Evolutionary conservation across 2,797 vertebrate species (phyloP).

Genomic region (Sciaenops ocellatus): DNA sequence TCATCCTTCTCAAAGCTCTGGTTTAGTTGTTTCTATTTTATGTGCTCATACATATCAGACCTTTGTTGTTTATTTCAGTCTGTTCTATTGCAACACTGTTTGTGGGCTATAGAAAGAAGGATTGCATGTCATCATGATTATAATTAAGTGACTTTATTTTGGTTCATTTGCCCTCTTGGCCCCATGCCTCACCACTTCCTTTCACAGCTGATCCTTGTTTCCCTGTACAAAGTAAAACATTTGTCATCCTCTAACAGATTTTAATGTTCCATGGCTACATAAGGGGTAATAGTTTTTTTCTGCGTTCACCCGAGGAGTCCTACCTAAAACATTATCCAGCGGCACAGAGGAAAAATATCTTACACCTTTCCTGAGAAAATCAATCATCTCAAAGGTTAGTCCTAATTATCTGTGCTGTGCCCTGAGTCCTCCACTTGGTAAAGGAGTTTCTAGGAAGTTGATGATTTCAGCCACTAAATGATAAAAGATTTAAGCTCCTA

Average conservation of each 20-base stretch:
- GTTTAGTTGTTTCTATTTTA: background rate
- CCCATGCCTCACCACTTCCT: slow-evolving; percentile 45
- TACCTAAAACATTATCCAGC: slow-evolving; percentile 29
- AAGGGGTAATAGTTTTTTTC: slow-evolving; percentile 41
- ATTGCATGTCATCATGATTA: slow-evolving; percentile 32
- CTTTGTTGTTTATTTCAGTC: background rate
- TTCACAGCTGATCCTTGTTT: slow-evolving; percentile 30
- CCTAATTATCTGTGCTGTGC: slow-evolving; percentile 42
- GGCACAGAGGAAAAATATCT: slow-evolving; percentile 46
- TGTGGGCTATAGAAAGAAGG: background rate
- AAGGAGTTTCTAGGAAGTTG: slow-evolving; percentile 21
- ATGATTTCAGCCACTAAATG: slow-evolving; percentile 28
- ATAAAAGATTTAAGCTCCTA: slow-evolving; percentile 15
- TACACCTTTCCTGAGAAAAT: slow-evolving; percentile 54
- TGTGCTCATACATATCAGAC: background rate
- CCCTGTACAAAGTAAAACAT: slow-evolving; percentile 33
- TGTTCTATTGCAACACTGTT: slow-evolving; percentile 2
- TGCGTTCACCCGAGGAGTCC: slow-evolving; percentile 6
- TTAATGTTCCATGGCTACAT: slow-evolving; percentile 25
- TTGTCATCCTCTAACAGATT: slow-evolving; percentile 41
- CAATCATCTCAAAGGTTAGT: slow-evolving; percentile 64
- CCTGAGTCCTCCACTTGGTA: slow-evolving; percentile 28
- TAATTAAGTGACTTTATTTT: slow-evolving; percentile 49
- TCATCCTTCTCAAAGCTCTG: no score
- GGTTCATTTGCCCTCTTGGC: slow-evolving; percentile 40